Base-by-base conservation (phyloP, 1,140 invertebrate species). In the Kradibia gibbosae region DNA sequence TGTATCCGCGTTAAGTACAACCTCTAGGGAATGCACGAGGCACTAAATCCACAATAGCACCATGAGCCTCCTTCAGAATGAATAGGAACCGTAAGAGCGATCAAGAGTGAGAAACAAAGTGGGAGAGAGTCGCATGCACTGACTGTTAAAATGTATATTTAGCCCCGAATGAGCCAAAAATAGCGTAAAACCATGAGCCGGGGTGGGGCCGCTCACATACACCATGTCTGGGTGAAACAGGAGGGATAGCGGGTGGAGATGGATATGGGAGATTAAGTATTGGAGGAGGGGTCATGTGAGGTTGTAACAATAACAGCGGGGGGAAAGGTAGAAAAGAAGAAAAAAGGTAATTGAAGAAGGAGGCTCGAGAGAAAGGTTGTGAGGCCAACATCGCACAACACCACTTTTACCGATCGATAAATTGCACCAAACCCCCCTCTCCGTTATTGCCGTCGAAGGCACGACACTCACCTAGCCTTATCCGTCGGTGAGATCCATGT, bases 71-170 rank as follows among this genome's bases (percentile, higher is more conserved):
- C 17, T n/a, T 39, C 62, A 7, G 62, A 31, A 53, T 67, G 34
- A 67, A 39, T 39, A 39, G n/a, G 62, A 62, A 28, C 34, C 60
- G 55, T n/a, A n/a, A 55, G 53, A 55, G 53, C 4, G n/a, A n/a
- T n/a, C n/a, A n/a, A n/a, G n/a, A n/a, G n/a, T n/a, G n/a, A n/a
- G n/a, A n/a, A n/a, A n/a, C n/a, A n/a, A n/a, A n/a, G n/a, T n/a
- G 42, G 42, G 42, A 53, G 50, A 11, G 50, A 53, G 50, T 3
- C 5, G 50, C 10, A 11, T 17, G 50, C 50, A 20, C 31, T 20
- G 50, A 48, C 53, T 60, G n/a, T 75, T 75, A 42, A 75, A 75
- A 75, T 42, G 73, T 60, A 75, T 57, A 75, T 75, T 75, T 75
- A 75, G 53, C 73, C 53, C 22, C 36, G 11, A 39, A 36, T 57